Conservation (phyloP, 2,888 invertebrate species). For the Orgyia antiqua region DNA sequence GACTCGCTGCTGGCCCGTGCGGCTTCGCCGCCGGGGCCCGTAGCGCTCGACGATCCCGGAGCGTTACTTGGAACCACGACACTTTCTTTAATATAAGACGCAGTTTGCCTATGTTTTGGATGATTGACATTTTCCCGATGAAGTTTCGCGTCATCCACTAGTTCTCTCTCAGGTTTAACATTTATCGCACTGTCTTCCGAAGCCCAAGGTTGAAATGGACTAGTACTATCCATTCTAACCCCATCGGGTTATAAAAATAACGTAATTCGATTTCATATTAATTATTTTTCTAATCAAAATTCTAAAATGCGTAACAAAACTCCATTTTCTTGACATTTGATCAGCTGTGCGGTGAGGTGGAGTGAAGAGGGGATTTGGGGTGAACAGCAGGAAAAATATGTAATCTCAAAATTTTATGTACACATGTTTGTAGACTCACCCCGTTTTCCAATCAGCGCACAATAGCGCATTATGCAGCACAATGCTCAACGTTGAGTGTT, state of each 20-base stretch:
- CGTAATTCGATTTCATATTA: conserved; percentile 61
- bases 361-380: conserved; percentile 34
- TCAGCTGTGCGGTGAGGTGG: conserved; percentile 74
- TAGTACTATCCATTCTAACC: conserved; percentile 72
- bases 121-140: conserved; percentile 78
- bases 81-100: conserved; percentile 76
- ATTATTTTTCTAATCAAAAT: conserved; percentile 55
- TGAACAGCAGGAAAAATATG: too few relatives aligned
- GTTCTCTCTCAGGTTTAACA: conserved; percentile 69
- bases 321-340: conserved; percentile 79
- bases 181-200: conserved; percentile 68
- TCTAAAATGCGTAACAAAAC: conserved; percentile 74
- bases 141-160: conserved; percentile 77
- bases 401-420: too few relatives aligned
- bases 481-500: too few relatives aligned
- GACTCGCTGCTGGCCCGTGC: conserved; percentile 47
- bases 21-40: conserved; percentile 44
- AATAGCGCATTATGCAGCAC: too few relatives aligned
- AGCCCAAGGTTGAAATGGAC: conserved; percentile 75
- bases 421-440: too few relatives aligned
- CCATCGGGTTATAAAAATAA: conserved; percentile 43
- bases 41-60: conserved; percentile 59
- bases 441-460: too few relatives aligned
- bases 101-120: conserved; percentile 78
- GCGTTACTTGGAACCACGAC: conserved; percentile 54